These are phyloP conservation scores for Lagopus muta DNA, from an alignment of 2,113 vertebrate species.

Conservation along the genomic window DNA sequence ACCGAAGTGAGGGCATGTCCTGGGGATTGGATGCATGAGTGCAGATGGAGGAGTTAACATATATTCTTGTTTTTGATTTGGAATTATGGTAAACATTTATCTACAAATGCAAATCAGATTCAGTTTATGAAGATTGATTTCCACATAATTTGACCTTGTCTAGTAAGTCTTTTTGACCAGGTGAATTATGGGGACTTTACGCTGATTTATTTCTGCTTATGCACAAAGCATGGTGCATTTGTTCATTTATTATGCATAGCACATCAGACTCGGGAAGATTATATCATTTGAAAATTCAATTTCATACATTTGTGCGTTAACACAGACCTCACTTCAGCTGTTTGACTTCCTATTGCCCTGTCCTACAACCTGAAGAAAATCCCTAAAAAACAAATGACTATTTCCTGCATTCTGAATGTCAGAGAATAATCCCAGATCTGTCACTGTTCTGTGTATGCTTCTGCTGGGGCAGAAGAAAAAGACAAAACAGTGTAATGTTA, in stretches of 20 bases:
- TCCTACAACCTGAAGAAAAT: neutral
- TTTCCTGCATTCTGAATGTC: neutral
- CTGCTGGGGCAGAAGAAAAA: neutral
- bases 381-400: neutral
- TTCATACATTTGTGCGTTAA: neutral
- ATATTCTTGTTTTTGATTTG: slow-evolving; percentile 39
- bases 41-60: slow-evolving; percentile 31
- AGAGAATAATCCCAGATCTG: neutral
- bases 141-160: slow-evolving; percentile 59
- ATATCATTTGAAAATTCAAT: slow-evolving; percentile 45
- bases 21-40: rapidly evolving
- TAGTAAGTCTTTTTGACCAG: slow-evolving; percentile 64
- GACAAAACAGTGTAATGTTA: neutral
- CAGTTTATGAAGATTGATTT: slow-evolving; percentile 40
- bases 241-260: slow-evolving; percentile 58
- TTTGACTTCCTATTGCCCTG: neutral
- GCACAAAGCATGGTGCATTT: slow-evolving; percentile 19
- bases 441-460: neutral
- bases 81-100: slow-evolving; percentile 67
- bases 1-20: rapidly evolving
- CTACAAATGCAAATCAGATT: slow-evolving; percentile 57
- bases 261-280: neutral
- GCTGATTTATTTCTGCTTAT: slow-evolving; percentile 65
- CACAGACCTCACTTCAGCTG: neutral
- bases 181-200: slow-evolving; percentile 47